Percentiles rank a stretch among this genome's conserved stretches.
Evolutionary conservation across 2,888 invertebrate species (phyloP).

Genomic region (Coenonympha arcania): DNA sequence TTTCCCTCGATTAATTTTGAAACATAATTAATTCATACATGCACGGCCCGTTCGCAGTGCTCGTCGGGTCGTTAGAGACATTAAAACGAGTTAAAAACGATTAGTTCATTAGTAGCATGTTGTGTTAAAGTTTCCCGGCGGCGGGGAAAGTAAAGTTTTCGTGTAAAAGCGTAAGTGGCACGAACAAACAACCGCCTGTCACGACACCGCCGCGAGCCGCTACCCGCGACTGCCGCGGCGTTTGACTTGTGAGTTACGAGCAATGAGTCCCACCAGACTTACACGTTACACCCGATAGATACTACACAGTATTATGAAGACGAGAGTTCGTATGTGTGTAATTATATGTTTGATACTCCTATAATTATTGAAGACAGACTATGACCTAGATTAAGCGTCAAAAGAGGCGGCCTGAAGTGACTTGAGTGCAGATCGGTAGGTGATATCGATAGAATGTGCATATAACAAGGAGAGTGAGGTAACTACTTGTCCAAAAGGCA

Average conservation of each 20-base stretch:
- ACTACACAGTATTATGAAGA: too few relatives aligned
- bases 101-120: slow-evolving; percentile 7
- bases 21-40: background rate
- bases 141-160: background rate
- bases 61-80: slow-evolving; percentile 1
- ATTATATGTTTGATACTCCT: too few relatives aligned
- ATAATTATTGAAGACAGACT: too few relatives aligned
- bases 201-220: background rate
- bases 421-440: too few relatives aligned
- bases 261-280: background rate
- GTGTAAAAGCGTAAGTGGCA: slow-evolving; percentile 21
- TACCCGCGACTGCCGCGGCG: background rate
- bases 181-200: slow-evolving; percentile 9
- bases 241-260: background rate
- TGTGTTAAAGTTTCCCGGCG: slow-evolving; percentile 1
- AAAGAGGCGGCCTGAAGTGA: too few relatives aligned
- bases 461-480: too few relatives aligned
- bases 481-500: too few relatives aligned
- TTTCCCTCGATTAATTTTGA: too few relatives aligned
- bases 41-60: background rate
- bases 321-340: too few relatives aligned
- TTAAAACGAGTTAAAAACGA: background rate
- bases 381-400: too few relatives aligned
- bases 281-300: too few relatives aligned
- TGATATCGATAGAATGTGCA: too few relatives aligned